These are phyloP conservation scores for Ptyas mucosa DNA, from an alignment of 2,113 vertebrate species.

Conservation along the genomic window DNA sequence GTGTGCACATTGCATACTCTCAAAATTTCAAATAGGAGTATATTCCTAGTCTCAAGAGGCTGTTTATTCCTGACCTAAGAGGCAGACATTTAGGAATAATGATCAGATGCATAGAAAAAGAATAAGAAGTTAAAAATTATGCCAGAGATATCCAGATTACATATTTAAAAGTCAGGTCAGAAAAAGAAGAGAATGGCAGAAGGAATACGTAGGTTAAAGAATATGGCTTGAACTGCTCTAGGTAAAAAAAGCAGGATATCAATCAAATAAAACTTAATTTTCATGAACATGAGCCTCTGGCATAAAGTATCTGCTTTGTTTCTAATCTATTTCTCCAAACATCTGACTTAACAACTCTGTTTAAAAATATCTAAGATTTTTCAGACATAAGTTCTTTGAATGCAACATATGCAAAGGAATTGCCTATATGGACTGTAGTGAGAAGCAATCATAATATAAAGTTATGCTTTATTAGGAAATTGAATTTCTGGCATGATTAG, in stretches of 20 bases:
- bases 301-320: not conserved
- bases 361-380: not conserved
- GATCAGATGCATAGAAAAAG: not conserved
- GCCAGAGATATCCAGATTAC: not conserved
- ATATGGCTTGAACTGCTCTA: not conserved
- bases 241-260: not conserved
- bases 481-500: not conserved
- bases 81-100: not conserved
- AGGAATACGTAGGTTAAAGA: not conserved
- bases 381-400: not conserved
- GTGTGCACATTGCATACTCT: not conserved
- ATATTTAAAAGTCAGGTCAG: not conserved
- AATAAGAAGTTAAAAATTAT: not conserved
- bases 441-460: not conserved
- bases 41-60: not conserved
- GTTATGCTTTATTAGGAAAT: not conserved
- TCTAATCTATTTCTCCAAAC: not conserved
- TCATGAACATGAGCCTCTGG: not conserved
- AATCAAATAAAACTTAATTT: not conserved
- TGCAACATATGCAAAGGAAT: not conserved
- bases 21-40: not conserved
- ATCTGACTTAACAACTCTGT: not conserved
- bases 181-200: not conserved
- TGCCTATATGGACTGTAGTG: not conserved
- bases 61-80: not conserved